These are phyloP conservation scores for Monopis laevigella DNA, from an alignment of 2,888 invertebrate species.

Conservation along the genomic window DNA sequence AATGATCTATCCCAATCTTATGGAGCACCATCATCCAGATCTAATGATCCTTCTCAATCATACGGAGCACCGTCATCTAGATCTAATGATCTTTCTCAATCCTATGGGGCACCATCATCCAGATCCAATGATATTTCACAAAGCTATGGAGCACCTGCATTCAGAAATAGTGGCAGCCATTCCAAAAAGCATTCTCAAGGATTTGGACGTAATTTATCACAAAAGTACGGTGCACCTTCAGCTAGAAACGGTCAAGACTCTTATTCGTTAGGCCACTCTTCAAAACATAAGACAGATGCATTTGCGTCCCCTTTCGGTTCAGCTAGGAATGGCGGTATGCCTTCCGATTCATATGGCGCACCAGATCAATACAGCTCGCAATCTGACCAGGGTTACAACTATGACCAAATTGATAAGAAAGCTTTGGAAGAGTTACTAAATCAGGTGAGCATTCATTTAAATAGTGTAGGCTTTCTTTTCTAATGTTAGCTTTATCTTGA, in stretches of 20 bases:
- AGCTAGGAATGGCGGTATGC: constrained; percentile 30
- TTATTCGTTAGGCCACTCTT: background rate
- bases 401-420: constrained; percentile 37
- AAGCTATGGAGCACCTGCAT: constrained; percentile 30
- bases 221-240: constrained; percentile 27
- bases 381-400: constrained; percentile 36
- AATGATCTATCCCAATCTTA: constrained; percentile 36
- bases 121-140: constrained; percentile 24
- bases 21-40: constrained; percentile 27
- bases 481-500: too few relatives aligned
- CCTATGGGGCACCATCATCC: constrained; percentile 31
- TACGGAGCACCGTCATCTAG: constrained; percentile 31
- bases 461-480: too few relatives aligned
- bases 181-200: too few relatives aligned
- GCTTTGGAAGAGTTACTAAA: constrained; percentile 38
- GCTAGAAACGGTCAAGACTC: background rate
- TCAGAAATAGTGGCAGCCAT: too few relatives aligned
- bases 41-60: constrained; percentile 27
- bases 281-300: background rate
- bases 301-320: constrained; percentile 18
- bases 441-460: constrained; percentile 28
- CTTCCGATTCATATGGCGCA: constrained; percentile 46
- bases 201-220: too few relatives aligned
- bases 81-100: constrained; percentile 26
- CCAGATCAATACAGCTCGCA: constrained; percentile 48